Evolutionary conservation across 1,140 invertebrate genomes (phyloP).

Genomic region (Drosophila nannoptera): DNA sequence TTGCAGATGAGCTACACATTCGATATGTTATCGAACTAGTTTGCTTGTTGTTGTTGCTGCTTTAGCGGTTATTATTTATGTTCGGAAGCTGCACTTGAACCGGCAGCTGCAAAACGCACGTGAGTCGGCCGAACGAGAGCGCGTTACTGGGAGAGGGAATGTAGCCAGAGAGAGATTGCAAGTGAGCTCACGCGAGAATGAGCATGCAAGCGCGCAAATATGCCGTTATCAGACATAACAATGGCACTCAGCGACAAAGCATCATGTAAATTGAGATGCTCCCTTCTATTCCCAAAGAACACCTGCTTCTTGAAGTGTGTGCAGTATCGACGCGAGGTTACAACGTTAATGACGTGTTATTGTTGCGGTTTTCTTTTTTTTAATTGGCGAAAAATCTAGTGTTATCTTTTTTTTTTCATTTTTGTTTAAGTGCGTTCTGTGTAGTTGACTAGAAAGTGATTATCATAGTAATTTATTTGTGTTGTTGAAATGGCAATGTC

Average conservation of each 20-base stretch:
- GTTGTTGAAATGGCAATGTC: slow-evolving; percentile 17
- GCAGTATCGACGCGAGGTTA: slow-evolving; percentile 12
- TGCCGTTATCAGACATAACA: slow-evolving; percentile 31
- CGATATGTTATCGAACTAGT: slow-evolving; percentile 29
- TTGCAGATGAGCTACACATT: slow-evolving; percentile 9
- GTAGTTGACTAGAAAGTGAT: slow-evolving; percentile 18
- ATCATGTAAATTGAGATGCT: slow-evolving; percentile 22
- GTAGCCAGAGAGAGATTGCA: neutral
- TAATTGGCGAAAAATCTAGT: slow-evolving; percentile 1
- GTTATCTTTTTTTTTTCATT: slow-evolving; percentile 2
- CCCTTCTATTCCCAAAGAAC: slow-evolving; percentile 1
- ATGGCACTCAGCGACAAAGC: slow-evolving; percentile 2
- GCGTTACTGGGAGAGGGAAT: neutral
- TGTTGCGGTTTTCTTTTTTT: slow-evolving; percentile 10
- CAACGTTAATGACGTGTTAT: slow-evolving; percentile 9
- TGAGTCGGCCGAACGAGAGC: slow-evolving; percentile 36
- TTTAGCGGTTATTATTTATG: slow-evolving; percentile 25
- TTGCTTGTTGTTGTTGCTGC: slow-evolving; percentile 25
- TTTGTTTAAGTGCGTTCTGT: too few relatives aligned
- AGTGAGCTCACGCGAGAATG: neutral
- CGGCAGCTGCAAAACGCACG: slow-evolving; percentile 24
- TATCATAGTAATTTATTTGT: slow-evolving; percentile 17
- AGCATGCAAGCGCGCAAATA: slow-evolving; percentile 1
- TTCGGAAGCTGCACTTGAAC: slow-evolving; percentile 32
- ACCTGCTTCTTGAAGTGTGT: neutral